Evolutionary conservation across 2,113 vertebrate genomes (phyloP).

Genomic region (Vulpes ferrilata): DNA sequence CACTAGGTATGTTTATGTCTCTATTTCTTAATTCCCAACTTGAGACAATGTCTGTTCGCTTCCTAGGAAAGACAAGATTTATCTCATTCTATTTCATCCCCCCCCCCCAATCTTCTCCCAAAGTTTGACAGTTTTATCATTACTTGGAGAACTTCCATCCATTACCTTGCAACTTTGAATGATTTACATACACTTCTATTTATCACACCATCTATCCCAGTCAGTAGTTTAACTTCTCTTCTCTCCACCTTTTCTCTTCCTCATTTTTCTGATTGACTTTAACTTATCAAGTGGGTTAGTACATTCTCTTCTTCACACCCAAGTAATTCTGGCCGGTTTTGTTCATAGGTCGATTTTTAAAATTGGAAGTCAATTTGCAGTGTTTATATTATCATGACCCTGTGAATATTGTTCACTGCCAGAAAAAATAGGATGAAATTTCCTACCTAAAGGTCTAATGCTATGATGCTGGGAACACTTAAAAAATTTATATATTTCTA

Average conservation of each 20-base stretch:
- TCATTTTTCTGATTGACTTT: neutral
- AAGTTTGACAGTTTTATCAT: neutral
- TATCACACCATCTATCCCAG: neutral
- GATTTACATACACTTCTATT: neutral
- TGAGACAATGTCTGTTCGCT: neutral
- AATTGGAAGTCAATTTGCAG: neutral
- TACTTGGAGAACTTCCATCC: neutral
- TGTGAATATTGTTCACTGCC: neutral
- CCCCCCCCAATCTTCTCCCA: neutral
- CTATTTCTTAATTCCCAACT: constrained; percentile 32
- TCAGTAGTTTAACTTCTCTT: neutral
- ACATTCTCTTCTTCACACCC: neutral
- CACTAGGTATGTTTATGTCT: neutral
- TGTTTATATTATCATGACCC: neutral
- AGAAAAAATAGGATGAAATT: neutral
- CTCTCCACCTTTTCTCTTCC: neutral
- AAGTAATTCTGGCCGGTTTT: neutral
- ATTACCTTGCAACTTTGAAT: neutral
- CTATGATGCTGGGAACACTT: neutral
- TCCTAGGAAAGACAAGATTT: neutral
- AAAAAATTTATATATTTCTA: neutral
- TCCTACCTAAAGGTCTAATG: neutral
- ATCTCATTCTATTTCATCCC: neutral
- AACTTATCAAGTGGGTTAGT: neutral
- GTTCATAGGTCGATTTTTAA: neutral